A percentile compares a stretch with the other conserved stretches of the same genome.
These are phyloP conservation scores for Tipula lateralis DNA, from an alignment of 2,888 invertebrate species.

Conservation along the genomic window DNA sequence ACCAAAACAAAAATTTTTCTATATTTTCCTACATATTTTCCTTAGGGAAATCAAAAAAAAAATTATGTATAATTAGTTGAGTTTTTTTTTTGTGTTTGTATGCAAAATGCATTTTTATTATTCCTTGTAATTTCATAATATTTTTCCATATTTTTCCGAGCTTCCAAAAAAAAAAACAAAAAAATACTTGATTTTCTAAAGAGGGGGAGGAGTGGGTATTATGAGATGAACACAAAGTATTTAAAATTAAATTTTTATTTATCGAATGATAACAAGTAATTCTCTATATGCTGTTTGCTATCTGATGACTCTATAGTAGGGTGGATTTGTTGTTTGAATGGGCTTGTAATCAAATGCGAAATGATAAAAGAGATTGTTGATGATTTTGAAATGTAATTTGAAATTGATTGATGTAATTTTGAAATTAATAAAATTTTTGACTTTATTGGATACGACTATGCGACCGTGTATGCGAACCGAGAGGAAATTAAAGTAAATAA, in stretches of 20 bases:
- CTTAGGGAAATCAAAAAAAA: constrained; percentile 5
- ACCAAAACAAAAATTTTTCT: not conserved
- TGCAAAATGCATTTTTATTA: constrained; percentile 1
- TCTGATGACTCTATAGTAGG: not conserved
- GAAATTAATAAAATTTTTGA: not conserved
- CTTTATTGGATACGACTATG: no score
- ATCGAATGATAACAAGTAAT: constrained; percentile 11
- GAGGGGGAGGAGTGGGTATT: not conserved
- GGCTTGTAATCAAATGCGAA: not conserved
- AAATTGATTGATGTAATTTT: constrained; percentile 24
- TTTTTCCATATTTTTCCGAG: not conserved
- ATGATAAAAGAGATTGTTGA: not conserved
- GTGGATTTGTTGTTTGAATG: not conserved
- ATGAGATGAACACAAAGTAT: not conserved
- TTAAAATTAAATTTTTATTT: constrained; percentile 1
- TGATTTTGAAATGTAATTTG: not conserved
- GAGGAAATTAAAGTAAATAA: not conserved
- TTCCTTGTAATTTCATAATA: not conserved
- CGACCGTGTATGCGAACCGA: no score
- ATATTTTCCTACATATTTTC: constrained; percentile 5
- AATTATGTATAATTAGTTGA: not conserved
- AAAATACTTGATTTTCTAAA: not conserved
- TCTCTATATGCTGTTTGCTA: not conserved
- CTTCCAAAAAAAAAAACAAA: not conserved
- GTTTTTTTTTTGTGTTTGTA: not conserved